Evolutionary conservation across 2,888 invertebrate genomes (phyloP).

Genomic region (Temnothorax ravouxi): DNA sequence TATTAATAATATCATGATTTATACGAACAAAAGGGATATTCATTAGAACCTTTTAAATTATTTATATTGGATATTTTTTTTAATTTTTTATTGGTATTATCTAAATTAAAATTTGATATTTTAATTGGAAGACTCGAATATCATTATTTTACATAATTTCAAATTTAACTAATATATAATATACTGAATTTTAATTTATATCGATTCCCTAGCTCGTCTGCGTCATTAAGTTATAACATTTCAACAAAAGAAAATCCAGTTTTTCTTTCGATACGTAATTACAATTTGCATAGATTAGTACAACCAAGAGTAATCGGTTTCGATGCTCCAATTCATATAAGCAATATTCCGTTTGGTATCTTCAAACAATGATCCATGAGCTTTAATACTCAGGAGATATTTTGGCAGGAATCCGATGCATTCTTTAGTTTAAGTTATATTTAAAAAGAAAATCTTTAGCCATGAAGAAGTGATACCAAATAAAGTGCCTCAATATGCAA

Average conservation of each 20-base stretch:
- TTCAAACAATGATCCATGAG: constrained; percentile 31
- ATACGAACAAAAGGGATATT: background rate
- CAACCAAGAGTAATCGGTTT: background rate
- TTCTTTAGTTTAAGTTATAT: constrained; percentile 67
- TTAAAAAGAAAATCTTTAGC: constrained; percentile 64
- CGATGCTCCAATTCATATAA: background rate
- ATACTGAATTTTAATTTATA: constrained; percentile 23
- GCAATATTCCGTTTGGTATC: constrained; percentile 29
- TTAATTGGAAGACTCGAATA: constrained; percentile 28
- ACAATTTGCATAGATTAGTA: background rate
- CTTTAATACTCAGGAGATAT: constrained; percentile 79
- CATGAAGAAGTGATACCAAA: constrained; percentile 80
- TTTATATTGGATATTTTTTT: constrained; percentile 33
- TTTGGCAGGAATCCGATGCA: constrained; percentile 68
- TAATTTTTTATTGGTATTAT: background rate
- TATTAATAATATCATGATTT: background rate
- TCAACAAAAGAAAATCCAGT: constrained; percentile 1
- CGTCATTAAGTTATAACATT: constrained; percentile 13
- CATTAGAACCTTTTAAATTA: constrained; percentile 27
- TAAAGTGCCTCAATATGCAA: constrained; percentile 75
- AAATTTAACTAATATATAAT: constrained; percentile 10
- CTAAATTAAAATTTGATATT: constrained; percentile 21
- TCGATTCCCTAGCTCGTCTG: background rate
- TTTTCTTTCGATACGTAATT: background rate
- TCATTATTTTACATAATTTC: constrained; percentile 12